Conservation (phyloP, 2,113 vertebrate genomes). For the Corythornis madagascariensis region DNA sequence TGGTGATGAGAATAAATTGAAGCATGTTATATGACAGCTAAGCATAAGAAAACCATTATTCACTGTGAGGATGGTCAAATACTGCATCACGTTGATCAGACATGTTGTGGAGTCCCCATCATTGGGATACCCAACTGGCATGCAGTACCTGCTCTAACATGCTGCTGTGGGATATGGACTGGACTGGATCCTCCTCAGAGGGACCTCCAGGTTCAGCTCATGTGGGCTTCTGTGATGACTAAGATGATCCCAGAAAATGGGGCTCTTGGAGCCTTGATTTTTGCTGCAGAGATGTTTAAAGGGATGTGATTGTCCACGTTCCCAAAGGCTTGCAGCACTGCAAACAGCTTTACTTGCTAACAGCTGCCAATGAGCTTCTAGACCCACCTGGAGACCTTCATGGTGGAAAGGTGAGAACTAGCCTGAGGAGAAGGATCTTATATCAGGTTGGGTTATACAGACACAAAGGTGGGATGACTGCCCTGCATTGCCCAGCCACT, state of each 20-base stretch:
- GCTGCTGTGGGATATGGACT: background rate
- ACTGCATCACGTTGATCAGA: background rate
- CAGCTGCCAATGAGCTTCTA: background rate
- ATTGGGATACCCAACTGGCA: background rate
- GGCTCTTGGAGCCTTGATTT: background rate
- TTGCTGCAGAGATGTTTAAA: background rate
- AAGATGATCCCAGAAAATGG: background rate
- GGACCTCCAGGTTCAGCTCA: background rate
- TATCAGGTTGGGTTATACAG: background rate
- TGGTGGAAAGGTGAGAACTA: background rate
- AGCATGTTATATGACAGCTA: background rate
- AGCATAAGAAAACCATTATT: background rate
- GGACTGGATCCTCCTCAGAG: background rate
- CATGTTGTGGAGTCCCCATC: background rate
- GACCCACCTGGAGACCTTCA: background rate
- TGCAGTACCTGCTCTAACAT: background rate
- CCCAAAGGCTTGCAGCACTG: background rate
- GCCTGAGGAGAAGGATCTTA: background rate
- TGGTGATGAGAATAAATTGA: background rate
- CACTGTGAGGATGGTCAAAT: background rate
- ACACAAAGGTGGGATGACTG: background rate
- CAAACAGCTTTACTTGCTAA: background rate
- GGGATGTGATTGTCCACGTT: rapidly evolving
- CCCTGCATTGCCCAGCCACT: background rate
- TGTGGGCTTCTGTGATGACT: background rate